Evolutionary conservation across 2,797 vertebrate species (phyloP), one percentile per base, ranked within the genome.

Genomic region (Lophius americanus): DNA sequence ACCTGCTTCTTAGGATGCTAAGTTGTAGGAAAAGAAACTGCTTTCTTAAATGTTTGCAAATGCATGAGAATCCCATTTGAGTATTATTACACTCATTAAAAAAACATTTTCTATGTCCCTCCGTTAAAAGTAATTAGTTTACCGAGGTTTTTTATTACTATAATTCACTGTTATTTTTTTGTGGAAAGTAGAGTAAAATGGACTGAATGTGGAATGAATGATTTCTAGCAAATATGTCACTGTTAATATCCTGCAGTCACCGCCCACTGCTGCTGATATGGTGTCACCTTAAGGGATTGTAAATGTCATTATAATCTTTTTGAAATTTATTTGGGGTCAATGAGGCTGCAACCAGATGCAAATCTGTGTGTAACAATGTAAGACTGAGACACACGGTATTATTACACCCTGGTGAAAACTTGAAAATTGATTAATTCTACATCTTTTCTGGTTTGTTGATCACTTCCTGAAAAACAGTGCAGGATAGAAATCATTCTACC

Each of bases 261-360:
- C 64, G 71, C 84, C 85, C 83, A 75, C 66, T 54, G 68, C 71
- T 75, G 79, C 79, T 68, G 80, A 66, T 65, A 70, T 73, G 78
- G 77, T 86, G 77, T 75, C 84, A 93, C 59, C 83, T 70, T 91
- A 92, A 93, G 84, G 87, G 83, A 90, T 88, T 89, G 81, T 90
- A 87, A 87, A 81, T 85, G 84, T 81, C 60, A 71, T 76, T 89
- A 71, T 70, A 78, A 68, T 77, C 57, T 75, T 66, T 79, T 85
- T 78, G 79, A 32, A 4, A 3, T 4, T 13, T 9, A 87, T 76
- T 85, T 63, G 53, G 82, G 73, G 74, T 83, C 71, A 84, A 83
- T 78, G 79, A 85, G 84, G 81, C 76, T 84, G 65, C 81, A 89
- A 78, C 79, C 55, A 73, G 63, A 85, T 72, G 67, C 55, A 76